Evolutionary conservation across 2,797 vertebrate genomes (phyloP).

Genomic region (Pseudochirops cupreus): DNA sequence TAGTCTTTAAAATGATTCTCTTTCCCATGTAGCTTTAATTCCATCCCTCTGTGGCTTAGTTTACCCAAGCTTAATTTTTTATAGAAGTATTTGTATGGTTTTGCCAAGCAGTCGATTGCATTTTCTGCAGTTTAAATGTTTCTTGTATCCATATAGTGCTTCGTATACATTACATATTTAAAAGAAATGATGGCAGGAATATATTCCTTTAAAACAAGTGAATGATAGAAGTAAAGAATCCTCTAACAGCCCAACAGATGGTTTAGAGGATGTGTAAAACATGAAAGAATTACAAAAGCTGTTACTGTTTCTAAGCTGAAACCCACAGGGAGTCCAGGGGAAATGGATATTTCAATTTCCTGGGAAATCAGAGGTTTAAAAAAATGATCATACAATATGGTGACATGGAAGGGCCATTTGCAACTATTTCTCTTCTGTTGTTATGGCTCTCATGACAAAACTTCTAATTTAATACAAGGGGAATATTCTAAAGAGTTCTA

Average conservation of each 20-base stretch:
- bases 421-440: slow-evolving; percentile 22
- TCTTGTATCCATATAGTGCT: slow-evolving; percentile 30
- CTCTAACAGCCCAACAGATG: slow-evolving; percentile 51
- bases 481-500: slow-evolving; percentile 14
- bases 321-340: slow-evolving; percentile 12
- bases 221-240: slow-evolving; percentile 49
- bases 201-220: slow-evolving; percentile 60
- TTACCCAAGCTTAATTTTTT: slow-evolving; percentile 1
- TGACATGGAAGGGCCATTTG: background rate
- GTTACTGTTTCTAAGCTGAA: slow-evolving; percentile 36
- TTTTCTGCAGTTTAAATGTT: slow-evolving; percentile 17
- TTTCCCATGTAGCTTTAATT: background rate
- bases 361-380: background rate
- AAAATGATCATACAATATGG: background rate
- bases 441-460: slow-evolving; percentile 19
- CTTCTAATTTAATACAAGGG: slow-evolving; percentile 37
- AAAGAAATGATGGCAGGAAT: slow-evolving; percentile 7
- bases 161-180: background rate
- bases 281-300: slow-evolving; percentile 48
- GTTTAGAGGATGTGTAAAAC: slow-evolving; percentile 47
- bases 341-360: background rate
- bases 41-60: background rate
- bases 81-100: background rate
- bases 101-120: background rate
- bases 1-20: background rate